Evolutionary conservation across 23 tunicate species (phyloP).

Genomic region (Pegea sp.): DNA sequence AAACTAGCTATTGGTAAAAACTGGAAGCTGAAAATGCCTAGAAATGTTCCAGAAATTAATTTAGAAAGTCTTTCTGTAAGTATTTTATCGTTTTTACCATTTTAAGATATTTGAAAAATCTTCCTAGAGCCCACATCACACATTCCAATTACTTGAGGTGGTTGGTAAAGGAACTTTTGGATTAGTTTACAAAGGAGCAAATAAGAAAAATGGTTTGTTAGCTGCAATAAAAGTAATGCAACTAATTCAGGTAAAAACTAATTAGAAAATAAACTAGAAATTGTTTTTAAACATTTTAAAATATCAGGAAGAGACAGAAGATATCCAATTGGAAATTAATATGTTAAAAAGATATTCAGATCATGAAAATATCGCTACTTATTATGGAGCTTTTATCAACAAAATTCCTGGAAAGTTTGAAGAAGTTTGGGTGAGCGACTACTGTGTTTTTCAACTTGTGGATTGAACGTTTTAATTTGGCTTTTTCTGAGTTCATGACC

Average conservation of each 20-base stretch:
- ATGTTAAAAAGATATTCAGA: conserved; percentile 94
- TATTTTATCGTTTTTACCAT: no score
- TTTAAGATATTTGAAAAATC: no score
- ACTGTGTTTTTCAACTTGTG: no score
- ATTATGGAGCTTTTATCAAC: conserved; percentile 93
- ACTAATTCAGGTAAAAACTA: conserved; percentile 51
- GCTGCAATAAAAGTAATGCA: conserved; percentile 99
- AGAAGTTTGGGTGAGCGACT: conserved; percentile 46
- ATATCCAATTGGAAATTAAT: conserved; percentile 90
- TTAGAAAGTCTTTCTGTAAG: no score
- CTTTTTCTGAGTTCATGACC: no score
- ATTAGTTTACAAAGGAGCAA: conserved; percentile 89
- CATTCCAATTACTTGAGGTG: conserved; percentile 85
- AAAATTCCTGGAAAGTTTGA: conserved; percentile 58
- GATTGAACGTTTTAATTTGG: no score
- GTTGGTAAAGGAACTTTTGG: conserved; percentile 99
- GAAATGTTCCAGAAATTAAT: no score
- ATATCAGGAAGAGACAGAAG: conserved; percentile 98
- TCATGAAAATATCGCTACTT: conserved; percentile 93
- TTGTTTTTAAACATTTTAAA: no score
- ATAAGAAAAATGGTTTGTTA: conserved; percentile 88
- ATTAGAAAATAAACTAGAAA: no score
- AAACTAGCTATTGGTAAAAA: no score
- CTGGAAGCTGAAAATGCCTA: no score
- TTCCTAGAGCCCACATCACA: conserved; percentile 95